Evolutionary conservation across 64 coral and sea anemone species (phyloP).

Genomic region (Montipora cactus): DNA sequence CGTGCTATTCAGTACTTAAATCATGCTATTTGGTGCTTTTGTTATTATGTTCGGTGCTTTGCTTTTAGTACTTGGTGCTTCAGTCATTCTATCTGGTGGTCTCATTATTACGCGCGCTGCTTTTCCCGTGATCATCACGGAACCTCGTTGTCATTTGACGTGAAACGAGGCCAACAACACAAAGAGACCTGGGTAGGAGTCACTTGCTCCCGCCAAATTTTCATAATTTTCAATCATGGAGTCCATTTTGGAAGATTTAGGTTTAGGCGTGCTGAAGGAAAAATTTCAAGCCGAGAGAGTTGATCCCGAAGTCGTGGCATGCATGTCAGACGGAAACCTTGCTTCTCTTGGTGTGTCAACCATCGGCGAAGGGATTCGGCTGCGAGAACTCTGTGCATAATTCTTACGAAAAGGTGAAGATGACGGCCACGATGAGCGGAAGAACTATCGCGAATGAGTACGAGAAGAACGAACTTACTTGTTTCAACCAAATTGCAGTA

Average conservation of each 20-base stretch:
- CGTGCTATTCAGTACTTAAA: too few species aligned
- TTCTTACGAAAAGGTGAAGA: constrained; percentile 25
- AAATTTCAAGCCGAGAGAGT: constrained; percentile 56
- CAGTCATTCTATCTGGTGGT: background rate
- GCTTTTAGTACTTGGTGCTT: too few species aligned
- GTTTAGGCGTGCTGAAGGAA: constrained; percentile 6
- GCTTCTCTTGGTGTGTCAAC: constrained; percentile 46
- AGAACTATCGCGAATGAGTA: constrained; percentile 26
- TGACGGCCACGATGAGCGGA: constrained; percentile 18
- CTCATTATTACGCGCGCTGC: constrained; percentile 2
- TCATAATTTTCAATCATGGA: constrained; percentile 24
- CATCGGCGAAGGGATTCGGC: constrained; percentile 38
- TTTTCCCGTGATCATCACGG: constrained; percentile 5
- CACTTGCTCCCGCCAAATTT: constrained; percentile 22
- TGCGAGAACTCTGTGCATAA: constrained; percentile 23
- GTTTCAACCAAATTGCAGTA: constrained; percentile 31
- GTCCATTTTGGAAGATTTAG: constrained; percentile 20
- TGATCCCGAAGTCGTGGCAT: constrained; percentile 13
- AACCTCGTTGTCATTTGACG: constrained; percentile 11
- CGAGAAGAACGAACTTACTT: constrained; percentile 31
- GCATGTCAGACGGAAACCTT: constrained; percentile 50
- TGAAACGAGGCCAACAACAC: background rate
- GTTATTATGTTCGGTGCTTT: too few species aligned
- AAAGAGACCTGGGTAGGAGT: background rate
- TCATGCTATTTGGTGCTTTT: too few species aligned